Evolutionary conservation across 1,140 invertebrate species (phyloP).

Genomic region (Drosophila bocqueti): DNA sequence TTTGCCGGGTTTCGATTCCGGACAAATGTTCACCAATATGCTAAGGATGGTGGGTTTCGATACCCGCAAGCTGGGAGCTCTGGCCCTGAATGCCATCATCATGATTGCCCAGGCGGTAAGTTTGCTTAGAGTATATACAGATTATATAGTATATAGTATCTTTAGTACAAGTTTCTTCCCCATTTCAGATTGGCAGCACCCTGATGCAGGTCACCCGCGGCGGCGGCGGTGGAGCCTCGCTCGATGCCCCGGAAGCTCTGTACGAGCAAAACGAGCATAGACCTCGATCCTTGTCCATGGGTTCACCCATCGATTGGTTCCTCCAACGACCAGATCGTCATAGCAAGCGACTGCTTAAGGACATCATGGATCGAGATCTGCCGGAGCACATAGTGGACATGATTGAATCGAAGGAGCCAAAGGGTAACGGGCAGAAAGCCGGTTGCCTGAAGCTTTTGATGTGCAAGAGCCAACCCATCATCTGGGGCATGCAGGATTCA

Average conservation of each 20-base stretch:
- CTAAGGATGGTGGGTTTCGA: constrained; percentile 91
- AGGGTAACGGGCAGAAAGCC: constrained; percentile 80
- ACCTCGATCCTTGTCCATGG: constrained; percentile 62
- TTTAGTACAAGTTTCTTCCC: background rate
- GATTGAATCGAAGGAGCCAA: constrained; percentile 86
- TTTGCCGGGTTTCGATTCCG: constrained; percentile 44
- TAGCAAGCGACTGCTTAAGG: constrained; percentile 86
- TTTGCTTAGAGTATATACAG: background rate
- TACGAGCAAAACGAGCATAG: constrained; percentile 65
- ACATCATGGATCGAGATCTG: constrained; percentile 87
- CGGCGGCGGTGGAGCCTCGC: constrained; percentile 9
- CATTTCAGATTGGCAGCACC: constrained; percentile 67
- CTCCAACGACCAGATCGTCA: constrained; percentile 84
- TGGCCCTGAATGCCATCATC: constrained; percentile 92
- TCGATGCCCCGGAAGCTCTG: constrained; percentile 60
- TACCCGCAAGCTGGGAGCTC: constrained; percentile 90
- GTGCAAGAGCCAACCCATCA: constrained; percentile 91
- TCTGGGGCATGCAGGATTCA: constrained; percentile 90
- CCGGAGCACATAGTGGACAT: constrained; percentile 86
- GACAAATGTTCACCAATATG: constrained; percentile 87
- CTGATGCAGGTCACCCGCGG: constrained; percentile 59
- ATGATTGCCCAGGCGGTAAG: constrained; percentile 93
- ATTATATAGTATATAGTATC: too few relatives aligned
- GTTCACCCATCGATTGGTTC: constrained; percentile 86
- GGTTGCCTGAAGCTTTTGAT: constrained; percentile 90